phyloP scores from a whole-genome alignment of 2,797 vertebrate genomes.

The Borostomias antarcticus region DNA sequence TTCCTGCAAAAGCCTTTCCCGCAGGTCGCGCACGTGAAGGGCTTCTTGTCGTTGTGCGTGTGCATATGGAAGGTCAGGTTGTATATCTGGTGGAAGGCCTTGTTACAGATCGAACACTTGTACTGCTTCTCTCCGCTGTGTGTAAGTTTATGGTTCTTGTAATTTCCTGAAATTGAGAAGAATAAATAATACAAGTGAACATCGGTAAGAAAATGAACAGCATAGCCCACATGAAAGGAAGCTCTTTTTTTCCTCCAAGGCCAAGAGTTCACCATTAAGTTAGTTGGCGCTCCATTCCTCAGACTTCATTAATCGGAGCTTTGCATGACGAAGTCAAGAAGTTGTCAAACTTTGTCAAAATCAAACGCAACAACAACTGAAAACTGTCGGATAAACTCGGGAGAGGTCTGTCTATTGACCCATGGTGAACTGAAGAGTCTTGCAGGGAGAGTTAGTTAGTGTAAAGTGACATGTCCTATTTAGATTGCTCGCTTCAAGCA shows the following conservation, averaged over 20 bases:
- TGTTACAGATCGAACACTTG: conserved; percentile 89
- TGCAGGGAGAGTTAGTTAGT: conserved; percentile 66
- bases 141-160: conserved; percentile 91
- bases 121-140: conserved; percentile 92
- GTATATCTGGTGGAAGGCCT: conserved; percentile 91
- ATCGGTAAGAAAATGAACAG: conserved; percentile 24
- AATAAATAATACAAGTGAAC: conserved; percentile 18
- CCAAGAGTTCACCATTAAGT: conserved; percentile 63
- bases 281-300: conserved; percentile 40
- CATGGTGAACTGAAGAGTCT: conserved; percentile 74
- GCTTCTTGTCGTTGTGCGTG: conserved; percentile 92
- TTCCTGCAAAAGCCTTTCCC: conserved; percentile 92
- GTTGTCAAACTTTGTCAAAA: conserved; percentile 91
- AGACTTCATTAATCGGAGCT: conserved; percentile 76
- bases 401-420: conserved; percentile 82
- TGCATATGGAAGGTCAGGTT: conserved; percentile 93
- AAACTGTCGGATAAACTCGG: conserved; percentile 69
- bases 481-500: conserved; percentile 50
- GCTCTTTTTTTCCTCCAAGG: conserved; percentile 25
- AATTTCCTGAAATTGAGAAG: conserved; percentile 77
- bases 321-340: conserved; percentile 79
- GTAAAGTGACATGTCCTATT: conserved; percentile 74
- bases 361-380: conserved; percentile 73
- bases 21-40: conserved; percentile 87
- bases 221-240: conserved; percentile 5